Evolutionary conservation across 2,113 vertebrate species (phyloP).

Genomic region (Syrrhaptes paradoxus): DNA sequence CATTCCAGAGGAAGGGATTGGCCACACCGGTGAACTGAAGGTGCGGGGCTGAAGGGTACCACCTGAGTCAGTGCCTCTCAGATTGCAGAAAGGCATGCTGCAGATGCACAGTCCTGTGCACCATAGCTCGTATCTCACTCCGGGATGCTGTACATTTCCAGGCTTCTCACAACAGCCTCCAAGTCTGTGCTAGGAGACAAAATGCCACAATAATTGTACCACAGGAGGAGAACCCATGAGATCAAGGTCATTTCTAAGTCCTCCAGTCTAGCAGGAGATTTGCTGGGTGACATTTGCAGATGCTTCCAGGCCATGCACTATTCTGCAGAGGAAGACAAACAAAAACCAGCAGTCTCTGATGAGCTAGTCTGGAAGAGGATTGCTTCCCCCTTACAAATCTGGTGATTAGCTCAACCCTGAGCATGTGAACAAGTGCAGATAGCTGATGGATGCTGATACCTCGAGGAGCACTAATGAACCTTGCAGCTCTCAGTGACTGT

Average conservation of each 20-base stretch:
- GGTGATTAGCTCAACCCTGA: not conserved
- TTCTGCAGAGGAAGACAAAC: slow-evolving; percentile 2
- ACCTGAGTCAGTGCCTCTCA: not conserved
- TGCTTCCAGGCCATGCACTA: not conserved
- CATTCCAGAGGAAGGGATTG: not conserved
- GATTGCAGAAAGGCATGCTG: not conserved
- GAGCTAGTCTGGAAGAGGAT: not conserved
- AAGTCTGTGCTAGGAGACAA: not conserved
- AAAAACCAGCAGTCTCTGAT: not conserved
- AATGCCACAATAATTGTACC: not conserved
- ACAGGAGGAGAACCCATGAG: not conserved
- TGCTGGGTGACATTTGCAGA: slow-evolving; percentile 26
- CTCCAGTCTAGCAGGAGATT: not conserved
- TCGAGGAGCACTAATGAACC: not conserved
- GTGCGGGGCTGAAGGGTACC: not conserved
- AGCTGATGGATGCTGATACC: not conserved
- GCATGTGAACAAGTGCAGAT: not conserved
- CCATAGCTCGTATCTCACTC: not conserved
- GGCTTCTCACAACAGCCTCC: not conserved
- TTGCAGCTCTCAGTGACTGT: not conserved
- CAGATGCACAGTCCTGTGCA: not conserved
- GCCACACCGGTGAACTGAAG: not conserved
- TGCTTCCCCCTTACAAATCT: not conserved
- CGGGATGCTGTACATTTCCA: not conserved
- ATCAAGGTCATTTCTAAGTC: slow-evolving; percentile 11